phyloP scores from a whole-genome alignment of 2,113 vertebrate species.

The Clarias magur region DNA sequence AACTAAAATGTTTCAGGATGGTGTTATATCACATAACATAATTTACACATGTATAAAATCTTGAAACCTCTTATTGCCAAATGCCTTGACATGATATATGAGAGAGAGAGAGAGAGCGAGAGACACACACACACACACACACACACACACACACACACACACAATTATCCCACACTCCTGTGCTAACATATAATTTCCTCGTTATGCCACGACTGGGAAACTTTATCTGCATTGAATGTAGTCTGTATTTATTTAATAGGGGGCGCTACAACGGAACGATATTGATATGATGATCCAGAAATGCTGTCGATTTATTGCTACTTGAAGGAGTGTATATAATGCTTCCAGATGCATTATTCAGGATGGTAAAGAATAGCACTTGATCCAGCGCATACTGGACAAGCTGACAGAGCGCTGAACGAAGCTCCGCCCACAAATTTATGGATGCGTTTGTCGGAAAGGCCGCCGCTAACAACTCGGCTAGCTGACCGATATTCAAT shows the following conservation, averaged over 20 bases:
- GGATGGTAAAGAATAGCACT: background rate
- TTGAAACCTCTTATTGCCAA: constrained; percentile 10
- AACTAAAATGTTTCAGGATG: background rate
- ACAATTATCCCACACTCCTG: constrained; percentile 38
- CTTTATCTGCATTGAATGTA: constrained; percentile 16
- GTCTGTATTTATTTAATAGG: too few species aligned
- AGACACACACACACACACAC: too few species aligned
- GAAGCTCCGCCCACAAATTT: too few species aligned
- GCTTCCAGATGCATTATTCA: background rate
- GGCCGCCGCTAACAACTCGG: too few species aligned
- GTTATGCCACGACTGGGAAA: constrained; percentile 20
- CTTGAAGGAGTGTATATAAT: background rate
- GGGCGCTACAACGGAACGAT: background rate
- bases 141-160: too few species aligned
- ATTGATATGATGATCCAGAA: background rate
- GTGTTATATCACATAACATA: background rate
- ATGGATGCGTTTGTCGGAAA: too few species aligned
- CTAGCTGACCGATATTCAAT: too few species aligned
- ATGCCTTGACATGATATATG: constrained; percentile 31
- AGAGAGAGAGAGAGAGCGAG: background rate
- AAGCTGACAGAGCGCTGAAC: too few species aligned
- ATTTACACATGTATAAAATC: background rate
- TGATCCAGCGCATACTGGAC: background rate
- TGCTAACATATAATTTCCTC: constrained; percentile 36
- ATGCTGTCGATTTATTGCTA: background rate